Evolutionary conservation across 2,888 invertebrate genomes (phyloP), one percentile per base, ranked within the genome.

Genomic region (Eudasyphora cyanicolor): DNA sequence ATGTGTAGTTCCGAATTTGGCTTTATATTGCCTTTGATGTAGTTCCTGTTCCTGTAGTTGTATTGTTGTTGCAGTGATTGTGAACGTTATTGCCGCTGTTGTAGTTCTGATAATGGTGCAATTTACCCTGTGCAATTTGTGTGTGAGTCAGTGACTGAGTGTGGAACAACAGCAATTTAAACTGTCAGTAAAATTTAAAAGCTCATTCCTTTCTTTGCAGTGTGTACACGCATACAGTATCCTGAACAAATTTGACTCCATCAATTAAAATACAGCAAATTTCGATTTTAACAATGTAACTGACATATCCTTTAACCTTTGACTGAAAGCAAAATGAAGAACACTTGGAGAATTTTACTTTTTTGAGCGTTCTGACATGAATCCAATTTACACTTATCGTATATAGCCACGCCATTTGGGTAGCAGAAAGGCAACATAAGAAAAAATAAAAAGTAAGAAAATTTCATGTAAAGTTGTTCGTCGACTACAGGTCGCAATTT

Each of bases 51-150:
- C 14, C 27, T 57, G 21, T 21, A 21, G 19, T 57, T 27, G n/a
- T n/a, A n/a, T n/a, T n/a, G 57, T 57, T 24, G 54, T n/a, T n/a
- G n/a, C 24, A n/a, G 60, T 60, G 60, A 60, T 60, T 60, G 21
- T 62, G 14, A 60, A 64, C 21, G 64, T 35, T 38, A 38, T 64
- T 64, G 38, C 32, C 17, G 38, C 38, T 64, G 62, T 35, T 64
- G 64, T 57, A 57, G 57, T 57, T 24, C 27, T 64, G 64, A 64
- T 64, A 64, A 64, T 64, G 21, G 64, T 19, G 35, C 64, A 64
- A 64, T 64, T 38, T 64, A 64, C 35, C 64, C 64, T 38, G 12
- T 19, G 38, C 17, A 64, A 12, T 64, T 64, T 64, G 17, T 38
- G 21, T 64, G 17, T 19, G 14, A 29, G 60, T 60, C n/a, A n/a